Percentiles rank a stretch among this genome's conserved stretches.
These are phyloP conservation scores for Diarsia rubi DNA, from an alignment of 2,888 invertebrate genomes.

Conservation along the genomic window DNA sequence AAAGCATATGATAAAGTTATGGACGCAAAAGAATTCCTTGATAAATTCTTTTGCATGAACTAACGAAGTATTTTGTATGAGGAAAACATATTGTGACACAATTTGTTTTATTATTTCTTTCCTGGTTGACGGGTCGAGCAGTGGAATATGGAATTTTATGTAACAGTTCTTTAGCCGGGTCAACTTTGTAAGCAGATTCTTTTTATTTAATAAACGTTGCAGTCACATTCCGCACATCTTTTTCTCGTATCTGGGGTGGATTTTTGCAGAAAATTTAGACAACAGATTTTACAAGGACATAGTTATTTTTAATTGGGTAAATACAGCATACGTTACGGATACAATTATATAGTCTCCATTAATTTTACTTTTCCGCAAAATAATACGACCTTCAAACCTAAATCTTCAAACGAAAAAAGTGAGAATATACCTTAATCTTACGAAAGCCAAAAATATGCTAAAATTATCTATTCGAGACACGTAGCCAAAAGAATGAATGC, in stretches of 20 bases:
- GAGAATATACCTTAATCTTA: background rate
- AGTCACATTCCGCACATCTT: background rate
- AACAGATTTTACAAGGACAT: background rate
- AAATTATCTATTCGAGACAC: conserved; percentile 38
- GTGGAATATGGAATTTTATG: background rate
- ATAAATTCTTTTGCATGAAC: conserved; percentile 40
- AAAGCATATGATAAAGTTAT: conserved; percentile 51
- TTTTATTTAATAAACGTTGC: background rate
- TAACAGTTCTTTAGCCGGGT: background rate
- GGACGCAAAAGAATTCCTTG: conserved; percentile 47
- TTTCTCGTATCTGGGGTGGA: background rate
- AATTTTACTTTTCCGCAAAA: background rate
- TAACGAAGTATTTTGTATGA: conserved; percentile 24
- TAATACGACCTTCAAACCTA: background rate
- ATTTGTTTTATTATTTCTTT: conserved; percentile 32
- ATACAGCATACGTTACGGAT: background rate
- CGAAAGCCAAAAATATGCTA: conserved; percentile 11
- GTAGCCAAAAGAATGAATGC: conserved; percentile 40
- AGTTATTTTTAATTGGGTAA: background rate
- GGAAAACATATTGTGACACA: conserved; percentile 18
- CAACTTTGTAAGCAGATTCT: background rate
- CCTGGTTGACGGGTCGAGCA: background rate
- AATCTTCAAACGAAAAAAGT: background rate
- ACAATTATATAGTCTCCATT: background rate
- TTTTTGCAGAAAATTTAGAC: background rate